phyloP scores from a whole-genome alignment of 2,888 invertebrate genomes.

The Crematogaster levior region DNA sequence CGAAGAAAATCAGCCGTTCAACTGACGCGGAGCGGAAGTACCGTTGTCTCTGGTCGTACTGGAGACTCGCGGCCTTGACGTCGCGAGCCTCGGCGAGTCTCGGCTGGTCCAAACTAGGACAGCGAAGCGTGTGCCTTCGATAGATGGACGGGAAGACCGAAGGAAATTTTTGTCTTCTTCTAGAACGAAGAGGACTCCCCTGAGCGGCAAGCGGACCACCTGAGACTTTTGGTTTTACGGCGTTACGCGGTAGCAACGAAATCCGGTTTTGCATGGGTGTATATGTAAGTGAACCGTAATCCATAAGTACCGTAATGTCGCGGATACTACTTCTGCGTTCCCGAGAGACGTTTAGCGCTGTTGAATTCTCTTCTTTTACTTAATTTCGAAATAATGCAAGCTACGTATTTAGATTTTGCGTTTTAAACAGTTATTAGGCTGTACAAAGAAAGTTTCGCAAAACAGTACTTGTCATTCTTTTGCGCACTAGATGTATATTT shows the following conservation, averaged over 20 bases:
- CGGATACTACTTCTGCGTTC: not conserved
- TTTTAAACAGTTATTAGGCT: not conserved
- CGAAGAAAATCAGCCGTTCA: slow-evolving; percentile 6
- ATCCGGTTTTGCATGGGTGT: slow-evolving; percentile 74
- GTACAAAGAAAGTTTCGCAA: not conserved
- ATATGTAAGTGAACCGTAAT: slow-evolving; percentile 69
- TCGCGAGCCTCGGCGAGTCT: slow-evolving; percentile 30
- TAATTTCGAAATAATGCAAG: not conserved
- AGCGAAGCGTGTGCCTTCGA: slow-evolving; percentile 39
- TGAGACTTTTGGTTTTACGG: slow-evolving; percentile 27
- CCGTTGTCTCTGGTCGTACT: slow-evolving; percentile 46
- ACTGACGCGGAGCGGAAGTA: slow-evolving; percentile 29
- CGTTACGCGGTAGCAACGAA: slow-evolving; percentile 15
- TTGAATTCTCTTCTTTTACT: not conserved
- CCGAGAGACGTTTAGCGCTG: slow-evolving; percentile 9
- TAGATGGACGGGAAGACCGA: slow-evolving; percentile 39
- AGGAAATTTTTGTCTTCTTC: slow-evolving; percentile 13
- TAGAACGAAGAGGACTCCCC: slow-evolving; percentile 7
- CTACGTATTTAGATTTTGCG: not conserved
- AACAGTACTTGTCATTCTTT: not conserved
- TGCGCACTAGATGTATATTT: not conserved
- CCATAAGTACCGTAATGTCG: slow-evolving; percentile 46
- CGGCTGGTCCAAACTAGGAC: slow-evolving; percentile 43
- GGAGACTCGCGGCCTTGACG: slow-evolving; percentile 50
- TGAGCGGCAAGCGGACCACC: not conserved